Evolutionary conservation across 2,797 vertebrate species (phyloP).

Genomic region (Pseudomugil gertrudae): DNA sequence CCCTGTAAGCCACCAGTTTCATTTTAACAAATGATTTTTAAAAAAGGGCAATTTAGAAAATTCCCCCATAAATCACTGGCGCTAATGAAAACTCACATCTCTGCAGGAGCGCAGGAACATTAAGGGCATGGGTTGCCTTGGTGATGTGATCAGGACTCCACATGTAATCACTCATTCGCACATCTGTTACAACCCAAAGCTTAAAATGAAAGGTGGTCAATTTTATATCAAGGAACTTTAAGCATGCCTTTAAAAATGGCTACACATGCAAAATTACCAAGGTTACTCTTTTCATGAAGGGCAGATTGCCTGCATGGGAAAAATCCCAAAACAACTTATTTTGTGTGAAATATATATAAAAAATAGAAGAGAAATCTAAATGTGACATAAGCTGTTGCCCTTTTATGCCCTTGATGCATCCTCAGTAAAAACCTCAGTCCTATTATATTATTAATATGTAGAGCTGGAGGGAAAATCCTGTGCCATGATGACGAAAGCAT

Average conservation of each 20-base stretch:
- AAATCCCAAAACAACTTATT: not conserved
- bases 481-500: slow-evolving; percentile 20
- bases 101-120: slow-evolving; percentile 7
- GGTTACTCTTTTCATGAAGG: not conserved
- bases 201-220: not conserved
- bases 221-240: not conserved
- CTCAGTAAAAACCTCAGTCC: slow-evolving; percentile 40
- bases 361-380: not conserved
- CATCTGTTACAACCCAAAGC: slow-evolving; percentile 5
- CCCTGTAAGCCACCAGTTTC: slow-evolving; percentile 1
- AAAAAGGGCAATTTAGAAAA: slow-evolving; percentile 4
- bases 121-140: slow-evolving; percentile 21
- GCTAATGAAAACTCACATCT: slow-evolving; percentile 43
- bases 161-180: not conserved
- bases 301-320: not conserved
- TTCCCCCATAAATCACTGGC: slow-evolving; percentile 12
- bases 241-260: not conserved
- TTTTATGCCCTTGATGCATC: slow-evolving; percentile 21
- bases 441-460: slow-evolving; percentile 48
- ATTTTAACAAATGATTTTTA: slow-evolving; percentile 35
- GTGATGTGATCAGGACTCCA: slow-evolving; percentile 18
- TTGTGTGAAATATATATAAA: not conserved
- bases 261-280: not conserved
- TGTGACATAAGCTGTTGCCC: slow-evolving; percentile 3
- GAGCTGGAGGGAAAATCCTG: slow-evolving; percentile 35